Evolutionary conservation across 1,140 invertebrate species (phyloP).

Genomic region (Globodera ellingtonae): DNA sequence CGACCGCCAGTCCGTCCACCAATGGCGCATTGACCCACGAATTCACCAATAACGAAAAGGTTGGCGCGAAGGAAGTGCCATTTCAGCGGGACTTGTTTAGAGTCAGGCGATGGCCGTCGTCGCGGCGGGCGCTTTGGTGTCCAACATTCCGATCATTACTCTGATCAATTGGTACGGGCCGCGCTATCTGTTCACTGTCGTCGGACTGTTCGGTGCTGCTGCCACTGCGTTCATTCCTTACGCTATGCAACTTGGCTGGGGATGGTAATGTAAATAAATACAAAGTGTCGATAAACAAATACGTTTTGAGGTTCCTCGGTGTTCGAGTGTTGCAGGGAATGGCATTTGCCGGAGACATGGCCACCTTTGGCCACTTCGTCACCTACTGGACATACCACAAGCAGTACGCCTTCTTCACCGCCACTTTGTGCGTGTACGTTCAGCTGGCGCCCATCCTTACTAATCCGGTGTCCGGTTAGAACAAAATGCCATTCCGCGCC

Average conservation of each 20-base stretch:
- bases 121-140: slow-evolving; percentile 21
- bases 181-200: slow-evolving; percentile 40
- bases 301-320: slow-evolving; percentile 22
- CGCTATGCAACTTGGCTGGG: slow-evolving; percentile 30
- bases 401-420: slow-evolving; percentile 42
- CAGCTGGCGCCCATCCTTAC: slow-evolving; percentile 41
- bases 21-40: no score
- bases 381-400: slow-evolving; percentile 42
- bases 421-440: slow-evolving; percentile 42
- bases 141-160: slow-evolving; percentile 35
- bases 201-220: slow-evolving; percentile 40
- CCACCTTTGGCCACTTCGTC: slow-evolving; percentile 40
- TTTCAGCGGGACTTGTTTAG: slow-evolving; percentile 19
- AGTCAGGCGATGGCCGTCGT: slow-evolving; percentile 29
- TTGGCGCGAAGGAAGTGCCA: not conserved
- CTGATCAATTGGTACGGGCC: slow-evolving; percentile 44
- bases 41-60: not conserved
- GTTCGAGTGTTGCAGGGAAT: slow-evolving; percentile 36
- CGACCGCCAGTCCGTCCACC: no score
- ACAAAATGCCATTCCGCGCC: not conserved
- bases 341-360: slow-evolving; percentile 44
- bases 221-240: slow-evolving; percentile 41
- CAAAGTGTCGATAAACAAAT: not conserved
- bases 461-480: slow-evolving; percentile 35
- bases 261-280: slow-evolving; percentile 17